These are phyloP conservation scores for Timema cristinae DNA, from an alignment of 2,888 invertebrate species.

Conservation along the genomic window DNA sequence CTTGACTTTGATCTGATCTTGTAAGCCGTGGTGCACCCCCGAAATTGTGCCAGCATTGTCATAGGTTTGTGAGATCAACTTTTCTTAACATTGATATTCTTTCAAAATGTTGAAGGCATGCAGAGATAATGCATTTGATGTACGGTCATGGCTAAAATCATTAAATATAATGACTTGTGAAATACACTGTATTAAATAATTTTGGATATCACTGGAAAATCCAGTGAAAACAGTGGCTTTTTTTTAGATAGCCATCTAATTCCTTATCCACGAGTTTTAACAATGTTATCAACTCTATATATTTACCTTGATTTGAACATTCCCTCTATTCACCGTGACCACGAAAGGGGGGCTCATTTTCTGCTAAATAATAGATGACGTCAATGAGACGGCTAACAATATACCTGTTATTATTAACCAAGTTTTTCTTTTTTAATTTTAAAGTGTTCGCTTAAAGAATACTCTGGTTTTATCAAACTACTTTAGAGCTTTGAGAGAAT, in stretches of 20 bases:
- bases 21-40: slow-evolving; percentile 10
- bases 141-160: slow-evolving; percentile 16
- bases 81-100: slow-evolving; percentile 14
- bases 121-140: slow-evolving; percentile 4
- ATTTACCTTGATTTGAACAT: slow-evolving; percentile 15
- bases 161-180: slow-evolving; percentile 6
- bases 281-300: slow-evolving; percentile 25
- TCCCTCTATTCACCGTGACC: slow-evolving; percentile 17
- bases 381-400: slow-evolving; percentile 20
- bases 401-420: slow-evolving; percentile 15
- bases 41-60: slow-evolving; percentile 17
- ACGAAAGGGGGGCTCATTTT: slow-evolving; percentile 16
- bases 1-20: slow-evolving; percentile 1
- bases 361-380: slow-evolving; percentile 9
- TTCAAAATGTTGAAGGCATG: slow-evolving; percentile 5
- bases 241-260: slow-evolving; percentile 10
- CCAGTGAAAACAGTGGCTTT: slow-evolving; percentile 15
- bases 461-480: slow-evolving; percentile 18
- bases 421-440: not conserved
- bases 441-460: slow-evolving; percentile 1
- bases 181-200: slow-evolving; percentile 19
- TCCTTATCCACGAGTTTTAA: slow-evolving; percentile 7
- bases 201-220: slow-evolving; percentile 21
- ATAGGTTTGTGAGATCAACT: slow-evolving; percentile 19
- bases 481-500: not conserved